These are phyloP conservation scores for Drosophila varians DNA, from an alignment of 1,140 invertebrate species.

Conservation along the genomic window DNA sequence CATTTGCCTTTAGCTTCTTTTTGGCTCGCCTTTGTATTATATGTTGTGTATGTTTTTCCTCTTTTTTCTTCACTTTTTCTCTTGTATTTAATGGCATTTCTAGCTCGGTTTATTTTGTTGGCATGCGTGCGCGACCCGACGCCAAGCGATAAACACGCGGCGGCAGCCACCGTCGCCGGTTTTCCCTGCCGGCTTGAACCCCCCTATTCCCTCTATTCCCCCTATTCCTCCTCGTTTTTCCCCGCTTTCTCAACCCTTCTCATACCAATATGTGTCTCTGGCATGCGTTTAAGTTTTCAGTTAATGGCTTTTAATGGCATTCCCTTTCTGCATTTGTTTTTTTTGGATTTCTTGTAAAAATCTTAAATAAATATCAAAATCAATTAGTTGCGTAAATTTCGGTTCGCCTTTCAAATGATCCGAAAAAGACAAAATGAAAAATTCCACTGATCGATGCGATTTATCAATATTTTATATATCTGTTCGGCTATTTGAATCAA, in stretches of 20 bases:
- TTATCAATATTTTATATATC: background rate
- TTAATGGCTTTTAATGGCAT: constrained; percentile 80
- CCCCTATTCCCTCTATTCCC: no score
- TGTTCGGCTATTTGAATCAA: background rate
- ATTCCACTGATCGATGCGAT: constrained; percentile 14
- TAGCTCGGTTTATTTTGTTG: constrained; percentile 77
- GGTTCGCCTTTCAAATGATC: constrained; percentile 33
- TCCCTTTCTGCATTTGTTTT: constrained; percentile 34
- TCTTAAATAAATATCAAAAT: constrained; percentile 73
- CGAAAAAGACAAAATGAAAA: constrained; percentile 8
- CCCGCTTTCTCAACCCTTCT: constrained; percentile 1
- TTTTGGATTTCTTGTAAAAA: constrained; percentile 53
- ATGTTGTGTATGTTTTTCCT: constrained; percentile 31
- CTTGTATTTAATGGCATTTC: constrained; percentile 77
- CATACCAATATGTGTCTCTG: constrained; percentile 54
- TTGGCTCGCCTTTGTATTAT: constrained; percentile 60
- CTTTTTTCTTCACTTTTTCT: constrained; percentile 4
- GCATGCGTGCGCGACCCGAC: constrained; percentile 76
- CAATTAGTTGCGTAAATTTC: constrained; percentile 76
- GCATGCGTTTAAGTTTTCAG: constrained; percentile 81
- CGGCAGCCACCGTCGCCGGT: constrained; percentile 47
- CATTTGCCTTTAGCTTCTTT: constrained; percentile 8
- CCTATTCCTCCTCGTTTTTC: no score
- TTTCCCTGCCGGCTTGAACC: constrained; percentile 12
- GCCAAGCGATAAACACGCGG: constrained; percentile 74